A percentile compares a stretch with the other conserved stretches of the same genome.
phyloP scores from a whole-genome alignment of 1,140 invertebrate genomes.

The Mactra quadrangularis region DNA sequence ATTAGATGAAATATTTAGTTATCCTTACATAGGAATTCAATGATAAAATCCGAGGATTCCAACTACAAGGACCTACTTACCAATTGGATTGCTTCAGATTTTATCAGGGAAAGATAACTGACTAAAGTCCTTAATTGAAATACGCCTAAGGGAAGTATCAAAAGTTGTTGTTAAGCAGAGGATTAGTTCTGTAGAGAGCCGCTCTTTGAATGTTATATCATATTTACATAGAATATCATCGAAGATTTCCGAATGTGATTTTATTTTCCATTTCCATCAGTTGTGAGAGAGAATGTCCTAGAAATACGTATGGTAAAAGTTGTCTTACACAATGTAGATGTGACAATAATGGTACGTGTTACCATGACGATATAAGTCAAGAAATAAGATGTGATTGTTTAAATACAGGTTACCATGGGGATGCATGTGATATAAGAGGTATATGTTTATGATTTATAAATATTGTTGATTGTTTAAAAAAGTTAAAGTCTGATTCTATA shows the following conservation, averaged over 20 bases:
- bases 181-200: not conserved
- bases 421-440: constrained; percentile 18
- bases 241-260: not conserved
- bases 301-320: not conserved
- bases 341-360: constrained; percentile 17
- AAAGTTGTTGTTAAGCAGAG: not conserved
- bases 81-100: too few relatives aligned
- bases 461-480: too few relatives aligned
- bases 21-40: too few relatives aligned
- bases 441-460: not conserved
- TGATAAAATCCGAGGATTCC: too few relatives aligned
- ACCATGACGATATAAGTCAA: not conserved
- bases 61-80: too few relatives aligned
- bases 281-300: constrained; percentile 22
- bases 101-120: not conserved
- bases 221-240: not conserved
- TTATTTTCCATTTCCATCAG: not conserved
- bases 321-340: constrained; percentile 16
- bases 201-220: not conserved
- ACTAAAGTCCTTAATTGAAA: not conserved
- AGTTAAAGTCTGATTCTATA: too few relatives aligned
- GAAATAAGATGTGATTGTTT: constrained; percentile 3
- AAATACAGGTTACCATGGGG: constrained; percentile 12
- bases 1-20: too few relatives aligned
- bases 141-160: not conserved